Base-by-base conservation (phyloP, 2,113 vertebrate genomes). In the Cololabis saira region DNA sequence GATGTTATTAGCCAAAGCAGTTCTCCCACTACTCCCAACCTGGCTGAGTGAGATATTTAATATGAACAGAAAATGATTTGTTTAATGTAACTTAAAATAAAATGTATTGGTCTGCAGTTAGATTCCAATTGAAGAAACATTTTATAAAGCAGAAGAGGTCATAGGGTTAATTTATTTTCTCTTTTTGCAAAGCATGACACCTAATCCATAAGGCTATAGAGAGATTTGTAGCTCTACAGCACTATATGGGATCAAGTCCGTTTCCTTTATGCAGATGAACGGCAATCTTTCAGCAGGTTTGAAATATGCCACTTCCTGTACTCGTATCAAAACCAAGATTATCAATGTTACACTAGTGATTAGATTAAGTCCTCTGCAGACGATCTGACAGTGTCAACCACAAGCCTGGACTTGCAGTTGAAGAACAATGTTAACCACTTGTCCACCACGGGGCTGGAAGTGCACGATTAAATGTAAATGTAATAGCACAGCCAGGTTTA, bases 391-490 rank as follows among this genome's bases (percentile, higher is more conserved):
- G 49, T 17, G 5, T 73, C 18, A 14, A 18, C 47, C 16, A 40
- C 15, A 47, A 37, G 45, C 67, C 12, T n/a, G 40, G 7, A 16
- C 27, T 0, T 15, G 24, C 45, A 22, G 22, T 56, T 60, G 44
- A 49, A 61, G 44, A 21, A 49, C 14, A 54, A 45, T 51, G 51
- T 51, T 42, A 6, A 24, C n/a, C 45, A 10, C 45, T 47, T n/a
- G 45, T 17, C 55, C 62, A 58, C 56, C 53, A 17, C 21, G 14
- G 42, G 30, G 33, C 44, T 12, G 27, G 11, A 42, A 42, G 37
- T 4, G 3, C 21, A 11, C 44, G 58, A 76, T 63, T 67, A 67
- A 67, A 74, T 71, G 52, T 66, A 62, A 65, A 78, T 73, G 65
- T 51, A 53, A 60, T 18, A 51, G 21, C 27, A 1, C 7, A 21